Percentiles rank a stretch among this genome's conserved stretches.
phyloP scores from a whole-genome alignment of 2,113 vertebrate genomes.

The Campylorhamphus procurvoides region DNA sequence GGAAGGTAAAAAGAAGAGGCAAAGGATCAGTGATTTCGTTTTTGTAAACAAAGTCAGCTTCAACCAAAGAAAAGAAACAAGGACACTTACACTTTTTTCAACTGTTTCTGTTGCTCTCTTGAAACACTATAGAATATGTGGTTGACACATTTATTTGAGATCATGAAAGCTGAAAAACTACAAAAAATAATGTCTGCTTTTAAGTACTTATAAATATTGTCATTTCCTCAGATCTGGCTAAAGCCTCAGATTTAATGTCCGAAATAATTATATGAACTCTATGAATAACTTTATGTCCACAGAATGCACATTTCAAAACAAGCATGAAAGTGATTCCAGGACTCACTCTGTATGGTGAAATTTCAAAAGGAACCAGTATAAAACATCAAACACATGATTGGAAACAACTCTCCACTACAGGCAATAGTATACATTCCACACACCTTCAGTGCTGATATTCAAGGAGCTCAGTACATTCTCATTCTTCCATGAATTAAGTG shows the following conservation, averaged over 20 bases:
- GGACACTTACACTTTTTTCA: neutral
- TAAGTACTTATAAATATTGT: neutral
- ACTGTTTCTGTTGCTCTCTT: neutral
- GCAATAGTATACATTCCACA: accelerated
- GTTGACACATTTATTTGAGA: neutral
- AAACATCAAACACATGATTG: neutral
- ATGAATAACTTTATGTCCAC: neutral
- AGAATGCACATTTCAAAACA: neutral
- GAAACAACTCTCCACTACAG: neutral
- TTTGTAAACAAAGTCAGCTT: neutral
- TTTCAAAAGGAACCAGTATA: neutral
- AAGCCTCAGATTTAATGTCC: neutral
- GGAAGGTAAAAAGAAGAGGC: neutral
- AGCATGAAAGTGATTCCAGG: neutral
- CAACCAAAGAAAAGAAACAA: neutral
- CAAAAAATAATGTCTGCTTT: neutral
- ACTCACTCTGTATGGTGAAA: neutral
- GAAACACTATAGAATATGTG: neutral
- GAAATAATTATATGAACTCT: neutral
- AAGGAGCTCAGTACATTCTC: neutral
- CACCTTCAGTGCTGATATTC: neutral
- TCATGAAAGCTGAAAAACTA: neutral
- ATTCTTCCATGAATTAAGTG: neutral
- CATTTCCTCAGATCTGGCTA: neutral
- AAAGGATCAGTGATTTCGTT: neutral